phyloP scores from a whole-genome alignment of 2,113 vertebrate species.

The Synchiropus splendidus region DNA sequence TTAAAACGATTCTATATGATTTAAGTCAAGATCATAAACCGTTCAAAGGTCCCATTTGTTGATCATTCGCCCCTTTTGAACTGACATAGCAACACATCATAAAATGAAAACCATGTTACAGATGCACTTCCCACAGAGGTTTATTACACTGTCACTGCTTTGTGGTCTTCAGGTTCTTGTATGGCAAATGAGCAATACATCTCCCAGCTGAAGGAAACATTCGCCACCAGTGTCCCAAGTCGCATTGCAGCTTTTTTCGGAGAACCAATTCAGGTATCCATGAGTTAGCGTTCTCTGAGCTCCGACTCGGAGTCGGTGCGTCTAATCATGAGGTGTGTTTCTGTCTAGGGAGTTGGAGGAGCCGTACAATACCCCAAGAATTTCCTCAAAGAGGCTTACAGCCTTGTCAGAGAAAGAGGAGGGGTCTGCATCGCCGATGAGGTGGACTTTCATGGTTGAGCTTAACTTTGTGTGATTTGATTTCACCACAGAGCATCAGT shows the following conservation, averaged over 20 bases:
- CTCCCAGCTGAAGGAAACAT: constrained; percentile 80
- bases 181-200: constrained; percentile 80
- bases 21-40: constrained; percentile 1
- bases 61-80: constrained; percentile 32
- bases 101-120: neutral
- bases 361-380: constrained; percentile 83
- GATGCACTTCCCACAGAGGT: neutral
- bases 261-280: constrained; percentile 85
- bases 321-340: constrained; percentile 6
- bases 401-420: constrained; percentile 75
- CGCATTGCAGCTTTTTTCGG: constrained; percentile 84
- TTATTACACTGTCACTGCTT: neutral
- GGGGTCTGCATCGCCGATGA: constrained; percentile 88
- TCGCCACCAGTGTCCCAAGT: constrained; percentile 72
- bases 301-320: neutral
- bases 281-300: neutral
- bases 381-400: constrained; percentile 79
- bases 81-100: neutral
- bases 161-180: constrained; percentile 69
- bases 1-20: too few species aligned
- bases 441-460: constrained; percentile 8
- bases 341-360: constrained; percentile 78
- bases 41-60: constrained; percentile 27
- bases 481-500: constrained; percentile 3
- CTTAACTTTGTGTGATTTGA: neutral